Evolutionary conservation across 2,797 vertebrate genomes (phyloP).

Genomic region (Bufotes viridis): DNA sequence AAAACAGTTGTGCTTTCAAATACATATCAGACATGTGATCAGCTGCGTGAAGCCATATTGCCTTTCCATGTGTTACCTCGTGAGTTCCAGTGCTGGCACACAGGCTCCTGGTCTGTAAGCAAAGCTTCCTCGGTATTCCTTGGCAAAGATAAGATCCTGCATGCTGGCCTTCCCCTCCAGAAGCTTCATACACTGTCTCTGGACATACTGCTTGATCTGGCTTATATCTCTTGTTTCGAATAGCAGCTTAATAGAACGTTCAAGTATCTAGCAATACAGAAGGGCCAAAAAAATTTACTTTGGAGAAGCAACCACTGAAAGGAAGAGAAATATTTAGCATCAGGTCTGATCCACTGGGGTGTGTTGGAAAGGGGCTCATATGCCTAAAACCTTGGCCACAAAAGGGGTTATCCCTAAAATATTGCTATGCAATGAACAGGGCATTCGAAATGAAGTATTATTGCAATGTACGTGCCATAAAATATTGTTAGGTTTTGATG

Average conservation of each 20-base stretch:
- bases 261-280: conserved; percentile 84
- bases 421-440: too few species aligned
- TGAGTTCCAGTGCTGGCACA: conserved; percentile 93
- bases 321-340: not conserved
- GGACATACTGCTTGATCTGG: conserved; percentile 94
- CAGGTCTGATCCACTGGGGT: too few species aligned
- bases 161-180: conserved; percentile 92
- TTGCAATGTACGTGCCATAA: too few species aligned
- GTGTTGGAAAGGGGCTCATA: too few species aligned
- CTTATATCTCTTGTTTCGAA: conserved; percentile 98
- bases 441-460: too few species aligned
- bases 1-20: not conserved
- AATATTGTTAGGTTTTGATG: too few species aligned
- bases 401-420: too few species aligned
- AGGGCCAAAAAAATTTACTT: not conserved
- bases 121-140: conserved; percentile 91
- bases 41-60: not conserved
- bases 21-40: not conserved
- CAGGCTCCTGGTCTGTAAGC: conserved; percentile 92
- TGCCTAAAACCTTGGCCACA: too few species aligned
- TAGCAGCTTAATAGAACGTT: conserved; percentile 95
- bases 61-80: conserved; percentile 77
- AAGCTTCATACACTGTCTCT: conserved; percentile 92
- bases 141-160: conserved; percentile 96
- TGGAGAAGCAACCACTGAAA: not conserved